These are phyloP conservation scores for Drosophila albomicans DNA, from an alignment of 1,140 invertebrate species.

Conservation along the genomic window DNA sequence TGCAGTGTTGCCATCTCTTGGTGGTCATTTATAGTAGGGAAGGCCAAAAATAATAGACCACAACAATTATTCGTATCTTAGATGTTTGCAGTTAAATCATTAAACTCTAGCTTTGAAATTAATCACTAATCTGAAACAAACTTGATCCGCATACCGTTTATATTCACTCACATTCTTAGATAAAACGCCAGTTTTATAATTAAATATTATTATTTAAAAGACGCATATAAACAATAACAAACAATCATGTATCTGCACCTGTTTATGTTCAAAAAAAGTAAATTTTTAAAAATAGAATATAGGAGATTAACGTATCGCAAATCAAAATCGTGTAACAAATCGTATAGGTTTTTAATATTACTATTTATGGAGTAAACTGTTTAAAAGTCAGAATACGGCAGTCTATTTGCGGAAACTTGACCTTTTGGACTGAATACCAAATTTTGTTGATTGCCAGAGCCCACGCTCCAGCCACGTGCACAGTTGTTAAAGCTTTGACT, in stretches of 20 bases:
- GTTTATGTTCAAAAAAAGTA: conserved; percentile 5
- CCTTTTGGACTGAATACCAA: neutral
- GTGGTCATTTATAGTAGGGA: too few species aligned
- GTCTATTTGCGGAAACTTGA: neutral
- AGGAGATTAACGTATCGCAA: conserved; percentile 40
- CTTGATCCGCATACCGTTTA: too few species aligned
- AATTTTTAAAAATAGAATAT: neutral
- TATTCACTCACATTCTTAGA: too few species aligned
- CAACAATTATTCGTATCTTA: too few species aligned
- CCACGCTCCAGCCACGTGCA: conserved; percentile 90
- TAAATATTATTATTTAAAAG: conserved; percentile 53
- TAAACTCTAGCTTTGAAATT: too few species aligned
- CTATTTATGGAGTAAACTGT: neutral
- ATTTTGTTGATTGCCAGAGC: neutral
- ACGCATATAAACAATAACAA: conserved; percentile 68
- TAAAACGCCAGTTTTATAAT: conserved; percentile 18
- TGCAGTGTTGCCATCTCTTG: too few species aligned
- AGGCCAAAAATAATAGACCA: too few species aligned
- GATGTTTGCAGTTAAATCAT: too few species aligned
- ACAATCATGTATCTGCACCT: conserved; percentile 15
- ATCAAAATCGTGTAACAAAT: conserved; percentile 53
- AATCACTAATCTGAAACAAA: too few species aligned
- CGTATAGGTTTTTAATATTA: neutral
- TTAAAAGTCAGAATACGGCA: conserved; percentile 75
- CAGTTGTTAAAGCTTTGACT: conserved; percentile 91